Base-by-base conservation (phyloP, 1,140 invertebrate genomes). In the Himalopsyche phryganea region DNA sequence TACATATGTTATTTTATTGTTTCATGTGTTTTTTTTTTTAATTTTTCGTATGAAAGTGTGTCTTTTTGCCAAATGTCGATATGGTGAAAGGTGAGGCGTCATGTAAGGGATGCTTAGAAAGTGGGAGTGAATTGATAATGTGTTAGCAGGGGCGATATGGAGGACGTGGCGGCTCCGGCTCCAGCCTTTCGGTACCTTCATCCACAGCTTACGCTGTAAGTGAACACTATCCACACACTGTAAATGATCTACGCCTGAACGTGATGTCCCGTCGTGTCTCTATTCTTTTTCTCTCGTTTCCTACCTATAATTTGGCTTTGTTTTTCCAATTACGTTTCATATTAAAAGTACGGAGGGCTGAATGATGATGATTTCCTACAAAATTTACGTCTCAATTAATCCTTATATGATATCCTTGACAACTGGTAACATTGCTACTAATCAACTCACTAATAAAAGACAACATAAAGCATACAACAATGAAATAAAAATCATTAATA, bases 121-220 rank as follows among this genome's bases (percentile, higher is more conserved):
- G 40, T 47, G 19, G 54, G 63, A 70, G 70, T 76, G 68, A 62
- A 70, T 66, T 59, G 63, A 67, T 65, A 59, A 73, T 74, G 64
- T 76, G 70, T 76, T 73, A 70, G 57, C 74, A 75, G 72, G 74
- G 66, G 41, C 67, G 72, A 66, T 74, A 76, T 67, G 55, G 73
- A 65, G 80, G 79, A 61, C 73, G 80, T 52, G 79, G 79, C 72
- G 79, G 80, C 68, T 82, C 81, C 73, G 85, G 85, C 79, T 87
- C 85, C 75, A 87, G 84, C 76, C 80, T 87, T 71, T 87, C 85
- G 74, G 86, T 87, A 76, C 86, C 85, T 70, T 84, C 85, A 63
- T 79, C 85, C 55, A 81, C 81, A 62, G 78, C 75, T 69, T 78
- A 78, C 74, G 80, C 76, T 70, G 81, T 82, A 82, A 82, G 81